Evolutionary conservation across 2,888 invertebrate species (phyloP).

Genomic region (Monochamus alternatus): DNA sequence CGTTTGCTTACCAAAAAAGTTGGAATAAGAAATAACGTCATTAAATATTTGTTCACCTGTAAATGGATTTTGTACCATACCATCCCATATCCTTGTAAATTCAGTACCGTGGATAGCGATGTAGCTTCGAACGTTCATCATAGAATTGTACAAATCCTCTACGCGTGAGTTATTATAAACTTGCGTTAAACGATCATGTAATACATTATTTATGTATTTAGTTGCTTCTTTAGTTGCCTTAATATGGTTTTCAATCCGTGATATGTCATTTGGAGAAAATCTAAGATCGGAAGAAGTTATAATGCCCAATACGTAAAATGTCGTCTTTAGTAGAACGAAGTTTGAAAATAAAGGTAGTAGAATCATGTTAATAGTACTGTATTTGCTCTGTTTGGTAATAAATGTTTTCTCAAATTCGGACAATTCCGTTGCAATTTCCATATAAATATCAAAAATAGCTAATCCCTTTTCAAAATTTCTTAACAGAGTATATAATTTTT

Average conservation of each 20-base stretch:
- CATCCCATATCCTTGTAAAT: slow-evolving; percentile 34
- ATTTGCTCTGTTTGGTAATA: background rate
- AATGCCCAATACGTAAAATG: slow-evolving; percentile 33
- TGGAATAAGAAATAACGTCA: slow-evolving; percentile 30
- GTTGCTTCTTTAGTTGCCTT: slow-evolving; percentile 31
- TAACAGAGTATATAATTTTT: slow-evolving; percentile 10
- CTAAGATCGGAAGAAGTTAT: slow-evolving; percentile 16
- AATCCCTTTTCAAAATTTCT: background rate
- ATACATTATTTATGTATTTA: slow-evolving; percentile 25
- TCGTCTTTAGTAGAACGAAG: slow-evolving; percentile 22
- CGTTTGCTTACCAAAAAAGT: slow-evolving; percentile 21
- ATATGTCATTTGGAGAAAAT: slow-evolving; percentile 23
- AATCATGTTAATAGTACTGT: background rate
- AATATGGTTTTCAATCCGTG: slow-evolving; percentile 17
- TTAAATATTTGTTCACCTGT: background rate
- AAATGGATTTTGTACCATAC: slow-evolving; percentile 29
- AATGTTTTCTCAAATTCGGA: slow-evolving; percentile 25
- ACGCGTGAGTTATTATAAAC: slow-evolving; percentile 26
- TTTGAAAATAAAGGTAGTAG: slow-evolving; percentile 25
- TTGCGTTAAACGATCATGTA: slow-evolving; percentile 12
- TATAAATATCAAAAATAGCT: slow-evolving; percentile 16
- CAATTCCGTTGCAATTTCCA: slow-evolving; percentile 31
- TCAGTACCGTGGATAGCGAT: slow-evolving; percentile 29
- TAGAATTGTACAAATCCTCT: slow-evolving; percentile 33
- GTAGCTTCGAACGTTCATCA: slow-evolving; percentile 35